phyloP scores from a whole-genome alignment of 2,113 vertebrate genomes.

The Thermophis baileyi region DNA sequence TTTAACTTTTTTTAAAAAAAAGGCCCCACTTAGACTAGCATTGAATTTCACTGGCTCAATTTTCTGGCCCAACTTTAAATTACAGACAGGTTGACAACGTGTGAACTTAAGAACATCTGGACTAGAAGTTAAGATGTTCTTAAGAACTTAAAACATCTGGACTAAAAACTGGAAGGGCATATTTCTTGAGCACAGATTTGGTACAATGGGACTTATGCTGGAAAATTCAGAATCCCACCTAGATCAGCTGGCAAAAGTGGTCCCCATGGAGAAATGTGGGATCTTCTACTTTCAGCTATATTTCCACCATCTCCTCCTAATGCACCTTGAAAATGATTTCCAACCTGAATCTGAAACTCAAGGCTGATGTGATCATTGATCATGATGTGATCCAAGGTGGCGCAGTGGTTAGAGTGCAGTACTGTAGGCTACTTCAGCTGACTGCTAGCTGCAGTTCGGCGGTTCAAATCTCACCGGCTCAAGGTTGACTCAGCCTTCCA shows the following conservation, averaged over 20 bases:
- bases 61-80: background rate
- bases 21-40: background rate
- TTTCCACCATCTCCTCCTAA: background rate
- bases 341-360: background rate
- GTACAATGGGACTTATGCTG: background rate
- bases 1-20: background rate
- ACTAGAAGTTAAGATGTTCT: background rate
- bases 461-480: too few relatives aligned
- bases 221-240: background rate
- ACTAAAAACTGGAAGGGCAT: background rate
- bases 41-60: background rate
- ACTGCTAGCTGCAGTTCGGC: too few relatives aligned
- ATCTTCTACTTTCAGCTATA: background rate
- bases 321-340: background rate
- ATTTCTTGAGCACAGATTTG: background rate
- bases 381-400: background rate
- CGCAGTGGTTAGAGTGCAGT: too few relatives aligned
- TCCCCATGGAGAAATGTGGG: background rate
- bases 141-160: background rate
- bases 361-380: background rate
- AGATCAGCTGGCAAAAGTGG: background rate
- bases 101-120: background rate
- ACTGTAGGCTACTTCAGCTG: too few relatives aligned
- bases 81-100: background rate
- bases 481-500: too few relatives aligned